Percentiles rank a stretch among this genome's conserved stretches.
These are phyloP conservation scores for Nephrotoma flavescens DNA, from an alignment of 2,888 invertebrate genomes.

Conservation along the genomic window DNA sequence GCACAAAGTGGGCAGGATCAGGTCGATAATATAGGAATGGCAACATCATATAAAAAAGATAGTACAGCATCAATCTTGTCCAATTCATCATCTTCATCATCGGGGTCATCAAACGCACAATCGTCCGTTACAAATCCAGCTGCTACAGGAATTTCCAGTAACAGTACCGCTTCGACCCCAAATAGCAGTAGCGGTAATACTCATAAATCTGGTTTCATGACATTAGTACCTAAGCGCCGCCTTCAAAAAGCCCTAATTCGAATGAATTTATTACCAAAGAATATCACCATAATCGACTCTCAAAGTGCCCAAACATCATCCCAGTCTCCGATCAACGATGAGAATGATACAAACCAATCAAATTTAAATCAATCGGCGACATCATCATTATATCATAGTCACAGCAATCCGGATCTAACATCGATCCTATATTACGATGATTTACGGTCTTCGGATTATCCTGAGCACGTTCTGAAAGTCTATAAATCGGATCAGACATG, in stretches of 20 bases:
- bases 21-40: slow-evolving; percentile 1
- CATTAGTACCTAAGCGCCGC: slow-evolving; percentile 69
- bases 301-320: slow-evolving; percentile 4
- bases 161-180: slow-evolving; percentile 10
- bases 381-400: slow-evolving; percentile 57
- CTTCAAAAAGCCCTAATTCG: slow-evolving; percentile 74
- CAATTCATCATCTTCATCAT: slow-evolving; percentile 29
- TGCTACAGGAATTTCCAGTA: neutral
- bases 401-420: slow-evolving; percentile 79
- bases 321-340: neutral
- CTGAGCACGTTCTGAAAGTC: slow-evolving; percentile 93
- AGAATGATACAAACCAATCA: slow-evolving; percentile 34
- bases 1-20: neutral
- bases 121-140: neutral
- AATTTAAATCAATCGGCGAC: slow-evolving; percentile 29
- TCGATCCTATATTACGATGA: slow-evolving; percentile 65
- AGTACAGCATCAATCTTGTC: slow-evolving; percentile 39
- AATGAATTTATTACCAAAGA: slow-evolving; percentile 80
- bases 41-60: neutral
- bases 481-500: slow-evolving; percentile 94
- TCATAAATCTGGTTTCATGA: slow-evolving; percentile 72
- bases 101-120: neutral
- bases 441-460: slow-evolving; percentile 64
- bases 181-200: slow-evolving; percentile 16
- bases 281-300: slow-evolving; percentile 40